These are phyloP conservation scores for Pentalonia nigronervosa DNA, from an alignment of 1,140 invertebrate genomes.

Conservation along the genomic window DNA sequence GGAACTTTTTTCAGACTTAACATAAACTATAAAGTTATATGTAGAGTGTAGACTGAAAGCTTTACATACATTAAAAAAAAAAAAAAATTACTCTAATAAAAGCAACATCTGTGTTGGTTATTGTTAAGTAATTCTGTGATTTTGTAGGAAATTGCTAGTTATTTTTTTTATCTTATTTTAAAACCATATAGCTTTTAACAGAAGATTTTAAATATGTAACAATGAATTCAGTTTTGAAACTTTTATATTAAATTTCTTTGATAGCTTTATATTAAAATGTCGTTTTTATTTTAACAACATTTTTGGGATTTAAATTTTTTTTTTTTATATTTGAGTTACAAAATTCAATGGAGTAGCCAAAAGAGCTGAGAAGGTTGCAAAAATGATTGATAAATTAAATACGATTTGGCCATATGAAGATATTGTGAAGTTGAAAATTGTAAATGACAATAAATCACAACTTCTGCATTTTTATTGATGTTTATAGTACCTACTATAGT, in stretches of 20 bases:
- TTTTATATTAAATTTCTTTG: too few relatives aligned
- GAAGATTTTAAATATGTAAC: too few relatives aligned
- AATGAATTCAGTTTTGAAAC: too few relatives aligned
- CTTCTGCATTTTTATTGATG: not conserved
- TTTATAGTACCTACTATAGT: not conserved
- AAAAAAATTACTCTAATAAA: not conserved
- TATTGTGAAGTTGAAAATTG: not conserved
- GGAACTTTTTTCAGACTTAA: not conserved
- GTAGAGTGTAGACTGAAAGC: not conserved
- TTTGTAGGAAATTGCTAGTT: too few relatives aligned
- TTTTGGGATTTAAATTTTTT: not conserved
- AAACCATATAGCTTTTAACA: too few relatives aligned
- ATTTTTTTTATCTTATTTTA: not conserved
- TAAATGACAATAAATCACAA: not conserved
- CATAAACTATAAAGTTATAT: not conserved
- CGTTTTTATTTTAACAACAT: not conserved
- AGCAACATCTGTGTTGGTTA: not conserved
- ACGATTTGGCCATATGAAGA: not conserved
- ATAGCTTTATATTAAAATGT: too few relatives aligned
- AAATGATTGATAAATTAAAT: not conserved
- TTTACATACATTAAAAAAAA: not conserved
- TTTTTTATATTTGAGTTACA: too few relatives aligned
- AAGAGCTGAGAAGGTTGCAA: too few relatives aligned
- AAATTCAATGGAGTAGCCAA: too few relatives aligned
- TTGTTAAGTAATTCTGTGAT: not conserved